Conservation (phyloP, 1,140 invertebrate genomes). For the Leptinotarsa defecta region DNA sequence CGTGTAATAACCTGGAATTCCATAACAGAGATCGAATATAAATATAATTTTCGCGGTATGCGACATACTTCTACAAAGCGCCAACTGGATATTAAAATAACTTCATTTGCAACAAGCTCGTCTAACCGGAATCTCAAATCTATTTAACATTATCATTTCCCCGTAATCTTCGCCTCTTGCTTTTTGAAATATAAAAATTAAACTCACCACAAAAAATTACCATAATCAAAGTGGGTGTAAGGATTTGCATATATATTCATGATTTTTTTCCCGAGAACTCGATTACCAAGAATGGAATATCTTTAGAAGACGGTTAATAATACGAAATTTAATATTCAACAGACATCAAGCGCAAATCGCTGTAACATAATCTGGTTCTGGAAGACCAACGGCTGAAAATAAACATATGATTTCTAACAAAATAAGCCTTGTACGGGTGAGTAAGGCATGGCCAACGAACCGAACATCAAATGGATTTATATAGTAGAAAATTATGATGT, state of each 20-base stretch:
- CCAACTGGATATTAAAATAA: too few relatives aligned
- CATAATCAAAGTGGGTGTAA: background rate
- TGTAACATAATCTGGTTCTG: background rate
- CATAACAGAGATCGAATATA: too few relatives aligned
- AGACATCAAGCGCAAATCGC: background rate
- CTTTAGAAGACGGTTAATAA: background rate
- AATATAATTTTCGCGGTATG: too few relatives aligned
- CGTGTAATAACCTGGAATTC: too few relatives aligned
- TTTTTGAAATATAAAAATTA: too few relatives aligned
- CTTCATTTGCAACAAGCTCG: too few relatives aligned
- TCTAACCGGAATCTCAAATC: too few relatives aligned
- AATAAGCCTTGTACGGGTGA: background rate
- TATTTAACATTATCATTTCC: too few relatives aligned
- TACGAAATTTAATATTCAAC: conserved; percentile 3
- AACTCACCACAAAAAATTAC: too few relatives aligned
- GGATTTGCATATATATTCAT: background rate
- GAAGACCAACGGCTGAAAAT: conserved; percentile 8
- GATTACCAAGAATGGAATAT: conserved; percentile 3
- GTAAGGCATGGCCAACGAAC: background rate
- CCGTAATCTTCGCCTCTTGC: too few relatives aligned
- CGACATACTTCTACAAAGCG: too few relatives aligned
- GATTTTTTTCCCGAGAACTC: background rate
- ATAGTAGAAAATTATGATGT: too few relatives aligned
- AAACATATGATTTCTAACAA: conserved; percentile 4
- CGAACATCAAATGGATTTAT: background rate